Evolutionary conservation across 2,113 vertebrate species (phyloP), one percentile per base, ranked within the genome.

Genomic region (Esox niger): DNA sequence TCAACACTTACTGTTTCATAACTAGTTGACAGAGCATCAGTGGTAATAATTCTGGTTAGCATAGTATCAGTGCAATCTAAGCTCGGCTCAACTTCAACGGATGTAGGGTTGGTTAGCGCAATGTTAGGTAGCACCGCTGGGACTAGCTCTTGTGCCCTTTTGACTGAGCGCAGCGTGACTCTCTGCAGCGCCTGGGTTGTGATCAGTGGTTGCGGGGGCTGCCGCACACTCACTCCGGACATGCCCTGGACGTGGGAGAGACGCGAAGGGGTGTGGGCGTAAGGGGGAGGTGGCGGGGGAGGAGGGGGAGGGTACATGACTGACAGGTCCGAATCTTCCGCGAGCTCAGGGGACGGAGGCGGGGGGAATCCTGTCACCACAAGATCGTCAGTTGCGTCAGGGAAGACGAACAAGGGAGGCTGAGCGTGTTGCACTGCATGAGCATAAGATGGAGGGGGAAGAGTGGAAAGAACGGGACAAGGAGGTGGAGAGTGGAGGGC

Each of bases 141-240:
- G 27, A 58, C 46, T 82, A 67, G 43, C 27, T 1, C 79, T 77
- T 81, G 38, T 63, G 81, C 6, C 81, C 87, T 92, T 60, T 82
- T 93, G 77, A 95, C 84, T 0, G 94, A 93, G 69, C 91, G 91
- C 79, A 98, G 79, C 62, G 93, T 94, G 43, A 98, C 88, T 70
- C 84, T 88, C 82, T 94, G 92, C 74, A 99, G 69, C 0, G 89
- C 95, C 59, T 94, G 87, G 0, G 94, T 74, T 23, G 96, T 98
- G 71, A 98, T 90, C 67, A 95, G 80, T 20, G 91, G 94, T 82
- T 85, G 81, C 27, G 81, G 70, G 52, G 82, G 77, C 54, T 78
- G 84, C 0, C 29, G 38, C n/a, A 70, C 73, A 88, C 64, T 10
- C 60, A 9, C 32, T 21, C 60, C 15, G 32, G 10, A 33, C n/a